Evolutionary conservation across 1,140 invertebrate species (phyloP), one percentile per base, ranked within the genome.

Genomic region (Trichogramma pretiosum): DNA sequence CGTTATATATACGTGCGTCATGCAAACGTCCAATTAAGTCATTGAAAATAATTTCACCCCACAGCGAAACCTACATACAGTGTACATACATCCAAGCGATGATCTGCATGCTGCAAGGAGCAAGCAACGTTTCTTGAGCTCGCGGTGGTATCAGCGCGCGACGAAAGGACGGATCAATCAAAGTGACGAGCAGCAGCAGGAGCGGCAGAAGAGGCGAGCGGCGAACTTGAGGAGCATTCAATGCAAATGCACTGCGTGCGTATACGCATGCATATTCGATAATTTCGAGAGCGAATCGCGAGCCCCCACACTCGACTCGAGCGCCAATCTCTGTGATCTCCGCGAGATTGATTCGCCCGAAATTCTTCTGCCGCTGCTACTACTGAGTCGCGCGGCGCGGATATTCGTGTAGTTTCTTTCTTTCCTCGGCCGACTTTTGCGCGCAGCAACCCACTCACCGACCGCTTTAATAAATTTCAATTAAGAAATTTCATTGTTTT

Each of bases 211-310:
- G 17, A n/a, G 17, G 9, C 43, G 33, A 16, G 36, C 32, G 34
- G 24, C 47, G 47, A 49, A n/a, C n/a, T n/a, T n/a, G n/a, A 45
- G 48, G 45, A 50, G 48, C 48, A 50, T 50, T 50, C 48, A 50
- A 50, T 50, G 48, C 48, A 50, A 50, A 50, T 50, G 30, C 28
- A n/a, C n/a, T n/a, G n/a, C n/a, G n/a, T n/a, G n/a, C n/a, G n/a
- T n/a, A n/a, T n/a, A n/a, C n/a, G n/a, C n/a, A n/a, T n/a, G n/a
- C n/a, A n/a, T n/a, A n/a, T n/a, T n/a, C n/a, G n/a, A n/a, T n/a
- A n/a, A n/a, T n/a, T n/a, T n/a, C n/a, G n/a, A n/a, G n/a, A n/a
- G n/a, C n/a, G n/a, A n/a, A n/a, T n/a, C n/a, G n/a, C n/a, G n/a
- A n/a, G n/a, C n/a, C n/a, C n/a, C n/a, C n/a, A n/a, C n/a, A n/a